Conservation (phyloP, 2,888 invertebrate genomes). For the Choristoneura rosaceana region DNA sequence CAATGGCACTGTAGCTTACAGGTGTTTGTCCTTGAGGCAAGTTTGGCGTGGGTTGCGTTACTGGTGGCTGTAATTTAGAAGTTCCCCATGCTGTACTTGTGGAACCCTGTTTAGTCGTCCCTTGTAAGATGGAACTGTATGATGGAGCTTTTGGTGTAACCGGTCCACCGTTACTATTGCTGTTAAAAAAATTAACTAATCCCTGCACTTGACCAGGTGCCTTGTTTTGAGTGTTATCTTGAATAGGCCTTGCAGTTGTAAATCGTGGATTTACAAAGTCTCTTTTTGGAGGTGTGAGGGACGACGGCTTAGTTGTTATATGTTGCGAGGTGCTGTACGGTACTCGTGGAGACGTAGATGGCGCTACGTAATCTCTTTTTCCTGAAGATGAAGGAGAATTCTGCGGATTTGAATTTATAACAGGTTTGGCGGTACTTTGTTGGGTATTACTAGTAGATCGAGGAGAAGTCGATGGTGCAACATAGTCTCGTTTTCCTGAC, state of each 20-base stretch:
- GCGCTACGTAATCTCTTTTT: constrained; percentile 69
- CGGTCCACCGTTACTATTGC: constrained; percentile 55
- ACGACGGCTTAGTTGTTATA: constrained; percentile 42
- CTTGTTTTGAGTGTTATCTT: constrained; percentile 51
- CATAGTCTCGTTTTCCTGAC: constrained; percentile 51
- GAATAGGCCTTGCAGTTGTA: constrained; percentile 49
- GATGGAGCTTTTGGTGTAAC: constrained; percentile 63
- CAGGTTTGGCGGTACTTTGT: constrained; percentile 43
- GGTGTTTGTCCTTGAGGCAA: constrained; percentile 49
- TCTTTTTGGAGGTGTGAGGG: constrained; percentile 46
- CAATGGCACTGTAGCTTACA: constrained; percentile 70
- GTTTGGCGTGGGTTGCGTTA: constrained; percentile 49
- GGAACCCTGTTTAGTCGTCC: constrained; percentile 48
- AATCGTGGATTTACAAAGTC: constrained; percentile 63
- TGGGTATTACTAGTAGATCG: constrained; percentile 40
- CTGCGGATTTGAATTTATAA: constrained; percentile 51
- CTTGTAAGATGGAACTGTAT: constrained; percentile 72
- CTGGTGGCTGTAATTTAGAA: constrained; percentile 45
- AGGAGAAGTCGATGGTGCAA: constrained; percentile 26
- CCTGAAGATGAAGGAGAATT: constrained; percentile 45
- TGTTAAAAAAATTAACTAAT: constrained; percentile 72
- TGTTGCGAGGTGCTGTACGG: constrained; percentile 43
- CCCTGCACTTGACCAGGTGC: constrained; percentile 72
- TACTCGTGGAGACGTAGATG: constrained; percentile 58
- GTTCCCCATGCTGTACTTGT: constrained; percentile 43